A percentile compares a stretch with the other conserved stretches of the same genome.
Evolutionary conservation across 2,113 vertebrate species (phyloP).

Genomic region (Ramphastos sulfuratus): DNA sequence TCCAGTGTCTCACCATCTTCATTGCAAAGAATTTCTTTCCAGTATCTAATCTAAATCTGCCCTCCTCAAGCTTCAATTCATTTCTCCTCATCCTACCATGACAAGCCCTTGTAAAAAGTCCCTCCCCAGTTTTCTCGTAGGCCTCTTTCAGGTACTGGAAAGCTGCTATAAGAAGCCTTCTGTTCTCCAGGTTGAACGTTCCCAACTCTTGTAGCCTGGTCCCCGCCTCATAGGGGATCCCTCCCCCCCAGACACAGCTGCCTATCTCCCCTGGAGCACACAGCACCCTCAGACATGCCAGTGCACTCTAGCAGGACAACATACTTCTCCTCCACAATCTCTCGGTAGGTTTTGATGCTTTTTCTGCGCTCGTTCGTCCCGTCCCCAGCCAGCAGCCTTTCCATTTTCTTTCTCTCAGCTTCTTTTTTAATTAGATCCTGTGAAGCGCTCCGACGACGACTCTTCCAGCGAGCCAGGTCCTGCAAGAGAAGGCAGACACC

Average conservation of each 20-base stretch:
- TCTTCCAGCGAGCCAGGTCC: slow-evolving; percentile 98
- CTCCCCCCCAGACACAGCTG: not conserved
- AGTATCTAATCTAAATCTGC: no score
- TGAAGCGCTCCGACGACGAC: slow-evolving; percentile 90
- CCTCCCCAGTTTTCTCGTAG: no score
- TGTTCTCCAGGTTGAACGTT: no score
- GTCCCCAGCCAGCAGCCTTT: slow-evolving; percentile 80
- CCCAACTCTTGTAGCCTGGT: no score
- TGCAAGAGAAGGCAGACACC: slow-evolving; percentile 4
- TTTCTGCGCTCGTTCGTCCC: slow-evolving; percentile 83
- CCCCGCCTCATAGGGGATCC: no score
- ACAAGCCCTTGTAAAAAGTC: no score
- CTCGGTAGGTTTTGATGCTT: slow-evolving; percentile 97
- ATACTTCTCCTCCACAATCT: slow-evolving; percentile 98
- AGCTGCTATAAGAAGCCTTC: no score
- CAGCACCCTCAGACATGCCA: not conserved
- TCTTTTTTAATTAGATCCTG: slow-evolving; percentile 98
- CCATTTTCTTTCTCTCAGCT: slow-evolving; percentile 96
- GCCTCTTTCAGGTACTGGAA: no score
- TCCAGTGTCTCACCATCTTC: no score
- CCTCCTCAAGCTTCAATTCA: no score
- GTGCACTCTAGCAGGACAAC: slow-evolving; percentile 51
- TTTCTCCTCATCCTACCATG: no score
- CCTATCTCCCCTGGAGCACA: not conserved
- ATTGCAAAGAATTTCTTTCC: no score